phyloP scores from a whole-genome alignment of 37 sponge, comb jelly and placozoan genomes.

The Aplysina aerophoba region DNA sequence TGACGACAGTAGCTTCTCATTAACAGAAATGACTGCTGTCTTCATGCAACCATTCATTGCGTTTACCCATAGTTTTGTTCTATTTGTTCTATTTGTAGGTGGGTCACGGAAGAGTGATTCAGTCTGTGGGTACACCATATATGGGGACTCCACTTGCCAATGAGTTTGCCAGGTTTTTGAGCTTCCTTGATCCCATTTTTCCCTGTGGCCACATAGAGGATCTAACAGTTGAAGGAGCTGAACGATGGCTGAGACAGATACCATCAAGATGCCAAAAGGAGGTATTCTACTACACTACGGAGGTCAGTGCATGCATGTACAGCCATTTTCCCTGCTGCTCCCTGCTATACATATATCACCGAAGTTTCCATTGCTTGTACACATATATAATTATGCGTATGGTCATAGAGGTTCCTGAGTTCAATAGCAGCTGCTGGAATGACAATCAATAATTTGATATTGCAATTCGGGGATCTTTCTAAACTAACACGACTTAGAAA shows the following conservation, averaged over 20 bases:
- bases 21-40: too few relatives aligned
- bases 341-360: too few relatives aligned
- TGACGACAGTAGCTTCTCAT: too few relatives aligned
- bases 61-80: background rate
- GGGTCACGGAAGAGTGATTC: constrained; percentile 28
- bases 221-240: background rate
- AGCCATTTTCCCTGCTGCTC: too few relatives aligned
- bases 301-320: background rate
- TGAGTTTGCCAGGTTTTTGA: background rate
- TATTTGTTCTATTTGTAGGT: background rate
- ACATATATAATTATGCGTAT: too few relatives aligned
- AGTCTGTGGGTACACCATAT: constrained; percentile 36
- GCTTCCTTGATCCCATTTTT: background rate
- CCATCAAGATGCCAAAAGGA: background rate
- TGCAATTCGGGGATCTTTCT: too few relatives aligned
- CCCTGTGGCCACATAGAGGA: constrained; percentile 28
- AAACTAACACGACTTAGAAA: too few relatives aligned
- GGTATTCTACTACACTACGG: constrained; percentile 41
- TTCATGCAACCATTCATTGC: too few relatives aligned
- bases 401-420: too few relatives aligned
- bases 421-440: too few relatives aligned
- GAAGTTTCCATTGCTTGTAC: too few relatives aligned
- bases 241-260: constrained; percentile 11
- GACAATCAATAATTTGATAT: too few relatives aligned
- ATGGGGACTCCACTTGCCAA: constrained; percentile 30